Evolutionary conservation across 2,113 vertebrate species (phyloP), one percentile per base, ranked within the genome.

Genomic region (Dipodomys merriami): DNA sequence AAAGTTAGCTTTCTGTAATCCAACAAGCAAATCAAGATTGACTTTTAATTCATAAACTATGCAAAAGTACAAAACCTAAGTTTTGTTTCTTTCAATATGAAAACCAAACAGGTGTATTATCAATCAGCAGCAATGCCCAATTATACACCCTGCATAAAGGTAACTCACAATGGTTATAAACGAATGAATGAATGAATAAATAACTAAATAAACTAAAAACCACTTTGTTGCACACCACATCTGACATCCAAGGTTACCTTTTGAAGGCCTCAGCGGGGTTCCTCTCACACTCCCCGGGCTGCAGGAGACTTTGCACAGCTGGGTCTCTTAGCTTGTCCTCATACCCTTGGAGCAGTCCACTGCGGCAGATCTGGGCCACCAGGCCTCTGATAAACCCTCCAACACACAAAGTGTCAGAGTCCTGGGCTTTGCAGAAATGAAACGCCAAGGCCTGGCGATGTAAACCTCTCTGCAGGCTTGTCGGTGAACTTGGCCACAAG

Each of bases 181-280:
- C 2, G 11, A 57, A 57, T 57, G 2, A 57, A 57, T 57, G 53
- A 57, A 57, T 57, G 53, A 57, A 57, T 57, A 57, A 57, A 57
- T 53, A 53, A 53, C 1, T 53, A 53, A 53, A 39, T 39, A 39
- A 57, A 57, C 53, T 57, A 57, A 57, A 57, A 57, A 53, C 9
- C 27, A 85, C 35, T 30, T 39, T 39, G 86, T 60, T 68, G 22
- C 88, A 79, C 46, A 57, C 57, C 20, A 81, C 53, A 57, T 16
- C 53, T 29, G 83, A 22, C 86, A 87, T 84, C 39, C 35, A 49
- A 1, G 22, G 57, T 96, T 98, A 99, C 99, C 99, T 99, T 98
- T 99, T 99, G 98, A 99, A 99, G 1, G 99, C 99, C 98, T 99
- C 99, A 0, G 98, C 98, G 39, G 99, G 99, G 97, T 99, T 99